Percentiles rank a stretch among this genome's conserved stretches.
phyloP scores from a whole-genome alignment of 2,888 invertebrate genomes.

The Acanthococcus lagerstroemiae region DNA sequence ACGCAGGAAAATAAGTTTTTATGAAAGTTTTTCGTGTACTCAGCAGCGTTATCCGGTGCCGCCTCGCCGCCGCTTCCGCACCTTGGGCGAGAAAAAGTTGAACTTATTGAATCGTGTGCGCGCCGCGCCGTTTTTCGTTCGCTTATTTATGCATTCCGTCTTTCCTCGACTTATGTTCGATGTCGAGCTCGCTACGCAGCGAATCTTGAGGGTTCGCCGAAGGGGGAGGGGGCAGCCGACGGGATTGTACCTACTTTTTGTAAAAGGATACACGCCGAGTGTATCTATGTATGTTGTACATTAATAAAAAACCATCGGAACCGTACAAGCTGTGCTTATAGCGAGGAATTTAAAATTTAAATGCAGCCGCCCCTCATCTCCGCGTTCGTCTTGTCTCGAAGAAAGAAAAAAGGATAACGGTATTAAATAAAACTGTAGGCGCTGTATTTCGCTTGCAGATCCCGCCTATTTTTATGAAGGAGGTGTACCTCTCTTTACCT shows the following conservation, averaged over 20 bases:
- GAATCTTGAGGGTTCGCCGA: not conserved
- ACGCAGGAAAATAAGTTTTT: not conserved
- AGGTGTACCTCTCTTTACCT: no score
- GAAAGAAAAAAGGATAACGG: conserved; percentile 10
- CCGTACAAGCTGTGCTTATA: conserved; percentile 26
- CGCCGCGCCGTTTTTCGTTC: conserved; percentile 3
- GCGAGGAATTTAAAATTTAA: conserved; percentile 27
- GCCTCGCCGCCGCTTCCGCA: not conserved
- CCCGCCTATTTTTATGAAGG: conserved; percentile 22
- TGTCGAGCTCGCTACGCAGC: not conserved
- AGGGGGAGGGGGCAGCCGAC: not conserved
- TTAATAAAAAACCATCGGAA: conserved; percentile 28
- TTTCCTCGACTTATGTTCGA: conserved; percentile 13
- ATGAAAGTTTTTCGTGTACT: conserved; percentile 19
- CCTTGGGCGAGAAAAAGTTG: conserved; percentile 18
- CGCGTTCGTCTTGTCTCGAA: not conserved
- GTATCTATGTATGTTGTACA: conserved; percentile 27
- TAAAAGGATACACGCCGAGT: not conserved
- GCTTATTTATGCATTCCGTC: conserved; percentile 29
- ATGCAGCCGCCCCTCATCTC: not conserved
- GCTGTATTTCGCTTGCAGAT: conserved; percentile 3
- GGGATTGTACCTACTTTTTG: not conserved
- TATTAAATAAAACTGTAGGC: conserved; percentile 27
- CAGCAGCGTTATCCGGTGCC: not conserved
- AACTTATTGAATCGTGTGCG: conserved; percentile 4